These are phyloP conservation scores for Pseudochirops cupreus DNA, from an alignment of 2,797 vertebrate genomes.

Conservation along the genomic window DNA sequence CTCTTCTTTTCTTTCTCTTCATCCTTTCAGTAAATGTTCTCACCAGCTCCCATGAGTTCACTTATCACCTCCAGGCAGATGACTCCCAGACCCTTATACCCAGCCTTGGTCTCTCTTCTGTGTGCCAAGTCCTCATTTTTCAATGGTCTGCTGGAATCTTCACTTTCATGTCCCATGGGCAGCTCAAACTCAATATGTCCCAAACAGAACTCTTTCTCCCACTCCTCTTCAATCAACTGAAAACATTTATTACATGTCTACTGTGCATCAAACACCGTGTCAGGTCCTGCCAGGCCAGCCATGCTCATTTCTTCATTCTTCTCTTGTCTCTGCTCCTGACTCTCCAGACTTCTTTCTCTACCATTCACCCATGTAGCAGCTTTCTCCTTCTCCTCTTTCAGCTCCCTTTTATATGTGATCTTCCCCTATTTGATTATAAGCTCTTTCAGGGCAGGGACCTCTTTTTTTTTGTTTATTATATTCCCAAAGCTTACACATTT, in stretches of 20 bases:
- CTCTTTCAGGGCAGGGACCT: not conserved
- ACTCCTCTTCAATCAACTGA: not conserved
- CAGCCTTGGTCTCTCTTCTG: not conserved
- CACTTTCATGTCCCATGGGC: not conserved
- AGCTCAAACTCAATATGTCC: not conserved
- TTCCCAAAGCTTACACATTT: not conserved
- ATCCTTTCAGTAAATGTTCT: not conserved
- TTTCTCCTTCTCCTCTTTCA: not conserved
- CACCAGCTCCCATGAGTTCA: not conserved
- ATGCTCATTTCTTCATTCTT: not conserved
- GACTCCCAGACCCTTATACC: not conserved
- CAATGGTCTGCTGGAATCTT: not conserved
- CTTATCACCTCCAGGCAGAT: not conserved
- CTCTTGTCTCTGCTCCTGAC: not conserved
- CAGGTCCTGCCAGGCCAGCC: not conserved
- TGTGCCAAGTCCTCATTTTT: not conserved
- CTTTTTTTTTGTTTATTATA: not conserved
- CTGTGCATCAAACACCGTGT: not conserved
- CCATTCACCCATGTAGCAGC: not conserved
- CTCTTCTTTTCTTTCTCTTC: not conserved
- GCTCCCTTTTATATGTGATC: not conserved
- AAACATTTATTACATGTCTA: not conserved
- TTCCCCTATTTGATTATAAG: not conserved
- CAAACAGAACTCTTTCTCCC: not conserved
- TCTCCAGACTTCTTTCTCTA: not conserved